A percentile compares a stretch with the other conserved stretches of the same genome.
These are phyloP conservation scores for Pseudochromis fuscus DNA, from an alignment of 2,797 vertebrate genomes.

Conservation along the genomic window DNA sequence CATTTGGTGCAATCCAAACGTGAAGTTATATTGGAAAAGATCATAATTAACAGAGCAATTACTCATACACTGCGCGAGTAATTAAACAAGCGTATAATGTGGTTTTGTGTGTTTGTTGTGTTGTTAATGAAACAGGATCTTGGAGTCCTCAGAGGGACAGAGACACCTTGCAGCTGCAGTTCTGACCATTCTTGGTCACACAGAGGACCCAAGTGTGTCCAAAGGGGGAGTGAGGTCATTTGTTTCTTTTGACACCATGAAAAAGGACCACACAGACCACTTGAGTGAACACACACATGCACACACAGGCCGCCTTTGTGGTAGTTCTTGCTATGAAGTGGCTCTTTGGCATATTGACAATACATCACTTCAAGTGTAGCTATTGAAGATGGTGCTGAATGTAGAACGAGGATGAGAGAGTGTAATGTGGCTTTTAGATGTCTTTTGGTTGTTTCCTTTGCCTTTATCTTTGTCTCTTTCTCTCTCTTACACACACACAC, in stretches of 20 bases:
- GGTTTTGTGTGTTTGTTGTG: not conserved
- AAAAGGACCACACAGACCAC: constrained; percentile 49
- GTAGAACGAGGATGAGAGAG: constrained; percentile 3
- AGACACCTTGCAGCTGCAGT: constrained; percentile 28
- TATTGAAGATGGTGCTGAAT: constrained; percentile 18
- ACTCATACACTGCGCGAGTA: not conserved
- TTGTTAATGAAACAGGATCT: not conserved
- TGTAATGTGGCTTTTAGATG: constrained; percentile 26
- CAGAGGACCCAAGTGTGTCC: constrained; percentile 41
- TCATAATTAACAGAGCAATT: not conserved
- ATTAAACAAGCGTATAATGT: not conserved
- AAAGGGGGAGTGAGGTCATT: constrained; percentile 65
- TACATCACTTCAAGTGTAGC: no score
- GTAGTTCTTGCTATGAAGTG: constrained; percentile 23
- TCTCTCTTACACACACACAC: constrained; percentile 6
- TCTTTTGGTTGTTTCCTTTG: constrained; percentile 39
- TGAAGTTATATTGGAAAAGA: not conserved
- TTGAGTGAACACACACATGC: constrained; percentile 38
- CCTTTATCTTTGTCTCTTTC: constrained; percentile 44
- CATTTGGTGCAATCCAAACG: not conserved
- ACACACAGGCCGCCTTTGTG: constrained; percentile 28
- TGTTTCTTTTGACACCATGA: constrained; percentile 66
- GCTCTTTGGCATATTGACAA: constrained; percentile 2
- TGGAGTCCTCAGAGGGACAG: constrained; percentile 4
- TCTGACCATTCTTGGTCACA: constrained; percentile 70